Evolutionary conservation across 2,113 vertebrate species (phyloP), one percentile per base, ranked within the genome.

Genomic region (Bubo bubo): DNA sequence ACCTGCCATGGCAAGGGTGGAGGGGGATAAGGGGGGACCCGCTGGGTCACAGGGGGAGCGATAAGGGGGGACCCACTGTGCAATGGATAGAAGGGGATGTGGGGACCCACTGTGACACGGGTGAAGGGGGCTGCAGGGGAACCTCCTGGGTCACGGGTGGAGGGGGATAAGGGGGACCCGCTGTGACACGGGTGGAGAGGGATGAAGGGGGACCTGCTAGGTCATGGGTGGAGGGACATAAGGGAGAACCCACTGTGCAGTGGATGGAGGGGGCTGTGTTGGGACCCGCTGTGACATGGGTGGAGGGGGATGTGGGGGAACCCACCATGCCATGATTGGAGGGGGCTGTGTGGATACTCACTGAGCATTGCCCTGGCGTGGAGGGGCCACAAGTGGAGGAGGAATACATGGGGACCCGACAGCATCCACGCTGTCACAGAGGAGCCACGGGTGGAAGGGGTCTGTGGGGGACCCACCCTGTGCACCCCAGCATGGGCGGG

Each of bases 151-250:
- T 2, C 28, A 32, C 1, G 35, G 14, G 35, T 63, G 32, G 17
- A 52, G 9, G 6, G 16, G 16, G 15, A 43, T 43, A 43, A 43
- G 43, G 32, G 15, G 55, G 8, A 30, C 47, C 23, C 2, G 0
- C 34, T 10, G 35, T n/a, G 63, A 4, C 32, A 7, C 2, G 8
- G 60, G 15, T 30, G 16, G 2, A 14, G 26, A 53, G 34, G 28
- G 5, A 13, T 30, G 8, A 2, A 0, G 1, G 21, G 50, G 11
- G 11, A 23, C 19, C 18, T 5, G 0, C 47, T 6, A 13, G 27
- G 59, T 0, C n/a, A 9, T 0, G 49, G 7, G 8, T 26, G 27
- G 35, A 43, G 26, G 45, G 24, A 43, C 20, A 17, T 53, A 8
- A 7, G 1, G 7, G 23, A 19, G 20, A 12, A 70, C 43, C 14